phyloP scores from a whole-genome alignment of 2,888 invertebrate genomes.

The Drosophila subsilvestris region DNA sequence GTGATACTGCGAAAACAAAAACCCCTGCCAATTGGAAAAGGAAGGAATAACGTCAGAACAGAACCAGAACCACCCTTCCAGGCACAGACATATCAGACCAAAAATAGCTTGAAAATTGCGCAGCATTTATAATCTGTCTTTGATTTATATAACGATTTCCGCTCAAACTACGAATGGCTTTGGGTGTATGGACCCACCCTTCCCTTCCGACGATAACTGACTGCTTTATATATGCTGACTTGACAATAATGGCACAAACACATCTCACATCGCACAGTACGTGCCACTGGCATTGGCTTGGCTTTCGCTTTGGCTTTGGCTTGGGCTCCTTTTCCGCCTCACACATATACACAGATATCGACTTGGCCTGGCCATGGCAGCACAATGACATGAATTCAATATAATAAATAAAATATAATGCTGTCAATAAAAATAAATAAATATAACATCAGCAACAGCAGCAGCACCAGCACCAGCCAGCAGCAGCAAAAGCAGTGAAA shows the following conservation, averaged over 20 bases:
- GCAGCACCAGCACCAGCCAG: slow-evolving; percentile 12
- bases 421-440: slow-evolving; percentile 80
- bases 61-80: slow-evolving; percentile 26
- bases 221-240: slow-evolving; percentile 76
- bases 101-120: slow-evolving; percentile 75
- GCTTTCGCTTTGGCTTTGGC: slow-evolving; percentile 40
- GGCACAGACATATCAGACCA: slow-evolving; percentile 18
- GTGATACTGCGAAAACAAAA: background rate
- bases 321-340: slow-evolving; percentile 4
- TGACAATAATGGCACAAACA: slow-evolving; percentile 72
- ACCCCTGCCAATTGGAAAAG: slow-evolving; percentile 6
- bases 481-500: slow-evolving; percentile 14
- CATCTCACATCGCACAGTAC: slow-evolving; percentile 39
- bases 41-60: slow-evolving; percentile 3
- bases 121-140: slow-evolving; percentile 78
- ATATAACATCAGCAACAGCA: slow-evolving; percentile 49
- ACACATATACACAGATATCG: background rate
- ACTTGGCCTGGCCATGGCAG: slow-evolving; percentile 63
- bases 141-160: slow-evolving; percentile 82
- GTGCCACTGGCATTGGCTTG: slow-evolving; percentile 55
- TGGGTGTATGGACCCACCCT: background rate
- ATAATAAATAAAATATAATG: slow-evolving; percentile 80
- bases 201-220: slow-evolving; percentile 31
- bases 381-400: slow-evolving; percentile 79
- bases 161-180: slow-evolving; percentile 57